A percentile compares a stretch with the other conserved stretches of the same genome.
These are phyloP conservation scores for Carposina sasakii DNA, from an alignment of 1,140 invertebrate species.

Conservation along the genomic window DNA sequence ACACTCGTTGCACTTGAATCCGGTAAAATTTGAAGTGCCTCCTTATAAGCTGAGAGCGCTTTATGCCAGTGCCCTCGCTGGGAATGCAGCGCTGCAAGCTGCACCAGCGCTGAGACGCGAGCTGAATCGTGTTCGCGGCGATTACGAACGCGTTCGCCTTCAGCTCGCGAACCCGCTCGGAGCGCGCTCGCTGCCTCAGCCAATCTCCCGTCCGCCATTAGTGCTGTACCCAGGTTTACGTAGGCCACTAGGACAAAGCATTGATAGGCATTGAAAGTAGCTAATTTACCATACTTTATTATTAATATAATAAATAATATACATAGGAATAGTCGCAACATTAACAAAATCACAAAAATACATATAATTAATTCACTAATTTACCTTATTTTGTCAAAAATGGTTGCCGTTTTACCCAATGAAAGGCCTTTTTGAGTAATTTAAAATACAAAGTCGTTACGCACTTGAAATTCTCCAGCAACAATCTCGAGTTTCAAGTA, in stretches of 20 bases:
- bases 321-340: too few species aligned
- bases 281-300: too few species aligned
- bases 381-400: too few species aligned
- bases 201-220: slow-evolving; percentile 85
- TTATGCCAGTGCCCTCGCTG: slow-evolving; percentile 88
- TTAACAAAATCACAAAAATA: too few species aligned
- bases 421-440: too few species aligned
- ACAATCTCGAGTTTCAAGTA: too few species aligned
- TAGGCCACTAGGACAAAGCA: slow-evolving; percentile 86
- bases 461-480: too few species aligned
- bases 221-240: slow-evolving; percentile 92
- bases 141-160: slow-evolving; percentile 91
- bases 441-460: too few species aligned
- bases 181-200: slow-evolving; percentile 90
- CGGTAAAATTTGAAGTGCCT: slow-evolving; percentile 88
- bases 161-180: slow-evolving; percentile 85
- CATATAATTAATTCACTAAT: too few species aligned
- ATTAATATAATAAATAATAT: too few species aligned
- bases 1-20: slow-evolving; percentile 46
- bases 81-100: slow-evolving; percentile 91
- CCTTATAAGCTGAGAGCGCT: slow-evolving; percentile 90
- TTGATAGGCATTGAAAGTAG: neutral
- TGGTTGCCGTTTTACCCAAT: too few species aligned
- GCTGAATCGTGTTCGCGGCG: slow-evolving; percentile 91
- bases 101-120: slow-evolving; percentile 91